Conservation (phyloP, 2,888 invertebrate genomes). For the Parnassius mnemosyne region DNA sequence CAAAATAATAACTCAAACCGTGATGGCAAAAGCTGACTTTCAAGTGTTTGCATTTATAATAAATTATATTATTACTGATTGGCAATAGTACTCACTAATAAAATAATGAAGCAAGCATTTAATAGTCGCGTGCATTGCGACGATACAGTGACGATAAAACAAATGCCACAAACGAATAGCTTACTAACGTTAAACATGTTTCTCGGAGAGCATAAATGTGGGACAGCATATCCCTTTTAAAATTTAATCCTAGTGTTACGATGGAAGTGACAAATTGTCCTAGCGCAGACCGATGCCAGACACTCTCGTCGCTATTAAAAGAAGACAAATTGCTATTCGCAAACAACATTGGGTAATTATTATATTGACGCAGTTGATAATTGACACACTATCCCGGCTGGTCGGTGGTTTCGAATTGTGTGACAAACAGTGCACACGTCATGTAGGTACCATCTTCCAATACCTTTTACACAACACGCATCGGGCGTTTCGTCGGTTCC, state of each 20-base stretch:
- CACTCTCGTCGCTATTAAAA: neutral
- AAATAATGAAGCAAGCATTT: neutral
- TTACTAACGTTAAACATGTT: neutral
- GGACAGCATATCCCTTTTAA: neutral
- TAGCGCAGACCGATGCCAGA: neutral
- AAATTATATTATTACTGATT: slow-evolving; percentile 32
- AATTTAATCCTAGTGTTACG: neutral
- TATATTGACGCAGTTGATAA: neutral
- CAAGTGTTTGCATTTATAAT: slow-evolving; percentile 46
- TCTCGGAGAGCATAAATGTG: neutral
- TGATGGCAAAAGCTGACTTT: slow-evolving; percentile 38
- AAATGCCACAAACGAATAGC: neutral
- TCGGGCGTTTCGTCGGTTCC: neutral
- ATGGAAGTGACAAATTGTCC: neutral
- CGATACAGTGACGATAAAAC: too few species aligned
- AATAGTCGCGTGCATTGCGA: neutral
- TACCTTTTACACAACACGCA: neutral
- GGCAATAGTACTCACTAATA: neutral
- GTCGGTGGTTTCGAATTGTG: neutral
- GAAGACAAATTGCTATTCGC: neutral
- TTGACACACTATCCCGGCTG: neutral
- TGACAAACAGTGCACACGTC: neutral
- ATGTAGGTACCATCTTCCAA: neutral
- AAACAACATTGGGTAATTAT: neutral
- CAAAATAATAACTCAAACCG: slow-evolving; percentile 62